Conservation (phyloP, 2,888 invertebrate species). For the Nomada hirtipes region DNA sequence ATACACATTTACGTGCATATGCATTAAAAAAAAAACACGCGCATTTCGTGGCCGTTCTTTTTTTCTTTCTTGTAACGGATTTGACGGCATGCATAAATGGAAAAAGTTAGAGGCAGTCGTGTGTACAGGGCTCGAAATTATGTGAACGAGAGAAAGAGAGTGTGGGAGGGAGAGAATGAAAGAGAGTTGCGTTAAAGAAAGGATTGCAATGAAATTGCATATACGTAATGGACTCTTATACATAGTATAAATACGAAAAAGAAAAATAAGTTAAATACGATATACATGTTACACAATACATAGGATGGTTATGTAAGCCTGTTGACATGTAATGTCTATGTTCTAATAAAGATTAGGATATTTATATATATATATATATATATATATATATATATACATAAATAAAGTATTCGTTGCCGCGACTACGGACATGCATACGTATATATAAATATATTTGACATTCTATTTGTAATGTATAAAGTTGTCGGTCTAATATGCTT, state of each 20-base stretch:
- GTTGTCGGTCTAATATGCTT: constrained; percentile 12
- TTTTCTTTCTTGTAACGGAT: constrained; percentile 9
- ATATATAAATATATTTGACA: background rate
- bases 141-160: constrained; percentile 30
- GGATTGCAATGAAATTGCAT: constrained; percentile 67
- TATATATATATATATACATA: constrained; percentile 74
- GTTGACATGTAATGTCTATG: constrained; percentile 80
- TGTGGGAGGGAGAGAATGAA: constrained; percentile 13
- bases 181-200: constrained; percentile 51
- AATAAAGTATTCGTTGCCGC: constrained; percentile 34
- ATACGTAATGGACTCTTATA: constrained; percentile 71
- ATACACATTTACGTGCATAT: background rate
- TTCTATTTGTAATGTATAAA: constrained; percentile 1
- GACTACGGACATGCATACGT: constrained; percentile 40
- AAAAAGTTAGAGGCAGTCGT: constrained; percentile 56
- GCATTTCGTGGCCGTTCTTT: constrained; percentile 5
- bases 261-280: constrained; percentile 69
- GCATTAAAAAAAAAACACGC: background rate
- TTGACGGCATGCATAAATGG: constrained; percentile 27
- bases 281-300: constrained; percentile 67
- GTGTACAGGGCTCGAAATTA: constrained; percentile 65
- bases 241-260: constrained; percentile 71
- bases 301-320: constrained; percentile 77
- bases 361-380: too few species aligned
- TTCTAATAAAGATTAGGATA: constrained; percentile 82